Evolutionary conservation across 2,888 invertebrate species (phyloP).

Genomic region (Andrena marginata): DNA sequence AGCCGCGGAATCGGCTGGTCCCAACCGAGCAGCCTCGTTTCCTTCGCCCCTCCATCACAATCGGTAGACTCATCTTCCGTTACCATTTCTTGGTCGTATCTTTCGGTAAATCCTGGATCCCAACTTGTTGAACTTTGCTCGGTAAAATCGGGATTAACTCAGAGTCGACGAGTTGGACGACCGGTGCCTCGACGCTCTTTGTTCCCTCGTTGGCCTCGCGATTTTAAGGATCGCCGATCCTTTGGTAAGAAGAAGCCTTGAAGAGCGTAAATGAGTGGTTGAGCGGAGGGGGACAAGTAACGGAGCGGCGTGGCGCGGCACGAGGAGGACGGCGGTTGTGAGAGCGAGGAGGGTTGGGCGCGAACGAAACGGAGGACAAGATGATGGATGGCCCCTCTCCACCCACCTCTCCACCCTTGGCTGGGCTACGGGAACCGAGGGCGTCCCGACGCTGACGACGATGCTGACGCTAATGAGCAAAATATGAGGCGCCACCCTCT

Average conservation of each 20-base stretch:
- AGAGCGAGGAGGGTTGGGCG: conserved; percentile 63
- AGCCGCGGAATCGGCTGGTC: conserved; percentile 19
- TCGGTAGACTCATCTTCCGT: not conserved
- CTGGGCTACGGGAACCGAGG: conserved; percentile 77
- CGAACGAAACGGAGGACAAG: conserved; percentile 80
- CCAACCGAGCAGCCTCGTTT: not conserved
- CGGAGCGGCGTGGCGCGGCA: conserved; percentile 35
- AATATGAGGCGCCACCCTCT: conserved; percentile 83
- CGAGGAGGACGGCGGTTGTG: conserved; percentile 44
- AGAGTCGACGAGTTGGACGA: not conserved
- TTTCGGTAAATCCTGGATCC: no score
- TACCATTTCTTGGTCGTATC: not conserved
- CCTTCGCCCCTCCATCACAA: conserved; percentile 6
- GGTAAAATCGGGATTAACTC: not conserved
- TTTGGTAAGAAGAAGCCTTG: conserved; percentile 12
- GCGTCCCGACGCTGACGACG: conserved; percentile 83
- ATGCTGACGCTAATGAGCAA: conserved; percentile 85
- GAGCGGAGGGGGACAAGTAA: conserved; percentile 25
- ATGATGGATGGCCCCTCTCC: conserved; percentile 83
- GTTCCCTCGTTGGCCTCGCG: not conserved
- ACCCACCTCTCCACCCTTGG: conserved; percentile 75
- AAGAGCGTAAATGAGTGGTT: conserved; percentile 56
- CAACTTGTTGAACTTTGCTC: conserved; percentile 24
- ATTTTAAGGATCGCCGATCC: conserved; percentile 46
- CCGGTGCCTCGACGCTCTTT: not conserved